phyloP scores from a whole-genome alignment of 1,140 invertebrate genomes.

The Muscidifurax raptorellus region DNA sequence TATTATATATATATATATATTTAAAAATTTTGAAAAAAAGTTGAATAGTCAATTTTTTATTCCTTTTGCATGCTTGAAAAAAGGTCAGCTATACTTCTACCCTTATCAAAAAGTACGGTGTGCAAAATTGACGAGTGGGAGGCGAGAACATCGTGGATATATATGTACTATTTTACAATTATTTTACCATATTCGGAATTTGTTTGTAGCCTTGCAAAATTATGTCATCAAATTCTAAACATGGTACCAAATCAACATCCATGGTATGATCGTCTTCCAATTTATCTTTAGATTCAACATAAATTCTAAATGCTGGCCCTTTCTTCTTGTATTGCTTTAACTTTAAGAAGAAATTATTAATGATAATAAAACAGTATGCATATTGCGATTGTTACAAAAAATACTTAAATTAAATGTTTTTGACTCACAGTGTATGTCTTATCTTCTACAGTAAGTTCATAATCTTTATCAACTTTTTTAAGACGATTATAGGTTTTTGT shows the following conservation, averaged over 20 bases:
- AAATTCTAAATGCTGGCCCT: conserved; percentile 74
- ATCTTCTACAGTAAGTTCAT: neutral
- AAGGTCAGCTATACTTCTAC: too few relatives aligned
- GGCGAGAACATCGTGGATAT: too few relatives aligned
- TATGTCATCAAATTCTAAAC: conserved; percentile 66
- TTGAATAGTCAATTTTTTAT: too few relatives aligned
- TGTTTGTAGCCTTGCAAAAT: conserved; percentile 23
- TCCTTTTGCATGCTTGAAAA: too few relatives aligned
- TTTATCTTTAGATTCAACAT: conserved; percentile 50
- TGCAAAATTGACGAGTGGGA: too few relatives aligned
- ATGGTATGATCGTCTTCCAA: conserved; percentile 54
- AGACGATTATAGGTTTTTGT: conserved; percentile 63
- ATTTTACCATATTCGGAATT: conserved; percentile 4
- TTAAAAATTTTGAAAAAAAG: too few relatives aligned
- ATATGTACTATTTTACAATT: too few relatives aligned
- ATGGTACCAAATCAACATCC: conserved; percentile 74
- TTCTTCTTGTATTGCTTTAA: conserved; percentile 58
- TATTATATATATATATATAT: too few relatives aligned
- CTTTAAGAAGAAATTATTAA: neutral
- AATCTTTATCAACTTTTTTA: conserved; percentile 40
- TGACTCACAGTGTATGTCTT: conserved; percentile 25
- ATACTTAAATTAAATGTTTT: neutral
- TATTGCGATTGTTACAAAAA: neutral
- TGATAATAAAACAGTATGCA: neutral
- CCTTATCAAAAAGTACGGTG: too few relatives aligned